Percentiles rank a stretch among this genome's conserved stretches.
Evolutionary conservation across 2,797 vertebrate genomes (phyloP).

Genomic region (Salmo trutta): DNA sequence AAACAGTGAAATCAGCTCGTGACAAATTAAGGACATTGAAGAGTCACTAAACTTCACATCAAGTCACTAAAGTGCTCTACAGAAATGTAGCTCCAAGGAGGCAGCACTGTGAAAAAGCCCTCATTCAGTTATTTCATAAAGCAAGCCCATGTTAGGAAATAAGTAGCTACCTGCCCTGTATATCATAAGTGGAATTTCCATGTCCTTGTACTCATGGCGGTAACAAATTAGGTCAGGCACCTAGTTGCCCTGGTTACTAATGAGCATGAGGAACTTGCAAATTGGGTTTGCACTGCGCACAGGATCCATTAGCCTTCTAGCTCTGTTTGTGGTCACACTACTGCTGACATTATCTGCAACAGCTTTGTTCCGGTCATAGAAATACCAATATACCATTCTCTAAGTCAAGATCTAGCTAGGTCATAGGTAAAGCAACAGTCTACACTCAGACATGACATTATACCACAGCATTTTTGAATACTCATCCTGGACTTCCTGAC

Average conservation of each 20-base stretch:
- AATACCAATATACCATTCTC: not conserved
- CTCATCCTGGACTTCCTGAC: too few species aligned
- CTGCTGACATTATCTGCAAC: not conserved
- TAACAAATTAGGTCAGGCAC: conserved; percentile 4
- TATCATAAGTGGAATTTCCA: not conserved
- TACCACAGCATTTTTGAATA: too few species aligned
- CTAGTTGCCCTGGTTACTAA: conserved; percentile 8
- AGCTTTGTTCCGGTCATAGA: not conserved
- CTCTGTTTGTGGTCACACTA: not conserved
- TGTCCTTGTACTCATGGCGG: not conserved
- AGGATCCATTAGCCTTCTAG: not conserved
- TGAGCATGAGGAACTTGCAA: not conserved
- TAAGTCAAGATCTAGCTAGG: not conserved
- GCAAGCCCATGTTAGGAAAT: not conserved
- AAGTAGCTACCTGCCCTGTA: not conserved
- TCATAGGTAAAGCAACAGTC: too few species aligned
- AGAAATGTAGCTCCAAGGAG: not conserved
- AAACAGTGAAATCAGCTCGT: not conserved
- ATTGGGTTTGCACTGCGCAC: not conserved
- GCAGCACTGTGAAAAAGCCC: not conserved
- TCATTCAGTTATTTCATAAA: not conserved
- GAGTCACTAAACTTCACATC: not conserved
- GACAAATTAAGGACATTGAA: not conserved
- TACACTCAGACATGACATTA: too few species aligned
- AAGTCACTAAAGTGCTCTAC: not conserved